These are phyloP conservation scores for Cherax quadricarinatus DNA, from an alignment of 1,140 invertebrate genomes.

Conservation along the genomic window DNA sequence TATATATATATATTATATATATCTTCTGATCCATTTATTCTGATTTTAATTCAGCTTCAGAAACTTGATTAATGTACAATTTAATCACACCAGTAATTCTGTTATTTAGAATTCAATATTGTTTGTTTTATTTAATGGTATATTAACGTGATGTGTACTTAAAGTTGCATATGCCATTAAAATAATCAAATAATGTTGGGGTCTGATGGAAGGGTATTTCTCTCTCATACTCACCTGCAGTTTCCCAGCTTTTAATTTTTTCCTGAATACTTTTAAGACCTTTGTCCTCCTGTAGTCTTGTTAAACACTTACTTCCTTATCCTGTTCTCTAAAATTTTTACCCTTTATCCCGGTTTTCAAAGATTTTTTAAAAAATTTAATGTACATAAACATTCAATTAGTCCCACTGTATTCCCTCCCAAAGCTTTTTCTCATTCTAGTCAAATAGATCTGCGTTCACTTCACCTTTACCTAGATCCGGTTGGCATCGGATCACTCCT, in stretches of 20 bases:
- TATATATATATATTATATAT: neutral
- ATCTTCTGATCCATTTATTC: neutral
- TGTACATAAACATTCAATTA: conserved; percentile 60
- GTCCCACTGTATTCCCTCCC: conserved; percentile 19
- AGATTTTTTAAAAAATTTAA: conserved; percentile 39
- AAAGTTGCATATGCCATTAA: conserved; percentile 44
- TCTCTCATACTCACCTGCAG: conserved; percentile 68
- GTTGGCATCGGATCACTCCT: conserved; percentile 49
- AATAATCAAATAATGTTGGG: conserved; percentile 59
- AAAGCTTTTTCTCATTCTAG: conserved; percentile 39
- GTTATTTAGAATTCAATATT: conserved; percentile 45
- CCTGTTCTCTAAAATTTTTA: conserved; percentile 39
- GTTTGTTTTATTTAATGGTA: conserved; percentile 66
- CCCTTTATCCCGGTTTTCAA: conserved; percentile 45
- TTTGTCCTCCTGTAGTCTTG: conserved; percentile 69
- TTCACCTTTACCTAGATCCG: conserved; percentile 48
- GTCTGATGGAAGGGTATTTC: conserved; percentile 70
- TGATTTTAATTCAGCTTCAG: conserved; percentile 26
- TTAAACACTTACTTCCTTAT: conserved; percentile 66
- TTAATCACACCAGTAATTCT: conserved; percentile 5
- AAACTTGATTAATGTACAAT: conserved; percentile 29
- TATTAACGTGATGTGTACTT: conserved; percentile 12
- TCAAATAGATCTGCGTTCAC: conserved; percentile 33
- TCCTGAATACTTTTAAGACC: conserved; percentile 27
- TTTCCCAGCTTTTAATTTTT: conserved; percentile 61